These are phyloP conservation scores for Hemiscyllium ocellatum DNA, from an alignment of 2,113 vertebrate species.

Conservation along the genomic window DNA sequence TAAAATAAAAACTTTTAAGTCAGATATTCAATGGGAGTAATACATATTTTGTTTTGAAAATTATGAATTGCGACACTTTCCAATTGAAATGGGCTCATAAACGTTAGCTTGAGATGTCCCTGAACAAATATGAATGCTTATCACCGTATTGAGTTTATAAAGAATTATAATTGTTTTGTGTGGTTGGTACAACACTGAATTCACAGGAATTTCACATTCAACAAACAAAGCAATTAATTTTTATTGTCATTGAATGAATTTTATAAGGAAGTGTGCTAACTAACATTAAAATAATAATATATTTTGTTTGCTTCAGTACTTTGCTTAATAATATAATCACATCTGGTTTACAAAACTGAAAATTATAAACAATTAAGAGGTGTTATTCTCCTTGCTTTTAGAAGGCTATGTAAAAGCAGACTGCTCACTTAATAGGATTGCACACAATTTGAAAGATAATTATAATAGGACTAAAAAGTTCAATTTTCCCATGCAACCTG, in stretches of 20 bases:
- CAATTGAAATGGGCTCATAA: background rate
- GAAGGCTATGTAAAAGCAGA: background rate
- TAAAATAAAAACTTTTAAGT: background rate
- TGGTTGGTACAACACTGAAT: background rate
- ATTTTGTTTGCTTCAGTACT: background rate
- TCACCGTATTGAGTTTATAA: background rate
- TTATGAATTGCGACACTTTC: background rate
- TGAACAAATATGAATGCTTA: background rate
- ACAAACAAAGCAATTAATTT: conserved; percentile 5
- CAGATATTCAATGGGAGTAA: background rate
- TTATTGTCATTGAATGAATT: background rate
- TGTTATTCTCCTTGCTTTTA: background rate
- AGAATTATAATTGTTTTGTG: background rate
- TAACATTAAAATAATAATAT: background rate
- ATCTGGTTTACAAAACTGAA: background rate
- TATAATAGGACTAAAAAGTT: conserved; percentile 47
- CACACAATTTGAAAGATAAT: conserved; percentile 40
- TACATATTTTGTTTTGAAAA: background rate
- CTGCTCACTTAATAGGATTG: background rate
- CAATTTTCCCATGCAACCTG: conserved; percentile 42
- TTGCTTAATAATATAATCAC: conserved; percentile 6
- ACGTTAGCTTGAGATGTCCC: background rate
- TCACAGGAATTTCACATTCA: background rate
- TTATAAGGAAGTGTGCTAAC: background rate
- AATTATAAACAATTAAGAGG: background rate